A percentile compares a stretch with the other conserved stretches of the same genome.
Evolutionary conservation across 2,888 invertebrate genomes (phyloP).

Genomic region (Chouioia cunea): DNA sequence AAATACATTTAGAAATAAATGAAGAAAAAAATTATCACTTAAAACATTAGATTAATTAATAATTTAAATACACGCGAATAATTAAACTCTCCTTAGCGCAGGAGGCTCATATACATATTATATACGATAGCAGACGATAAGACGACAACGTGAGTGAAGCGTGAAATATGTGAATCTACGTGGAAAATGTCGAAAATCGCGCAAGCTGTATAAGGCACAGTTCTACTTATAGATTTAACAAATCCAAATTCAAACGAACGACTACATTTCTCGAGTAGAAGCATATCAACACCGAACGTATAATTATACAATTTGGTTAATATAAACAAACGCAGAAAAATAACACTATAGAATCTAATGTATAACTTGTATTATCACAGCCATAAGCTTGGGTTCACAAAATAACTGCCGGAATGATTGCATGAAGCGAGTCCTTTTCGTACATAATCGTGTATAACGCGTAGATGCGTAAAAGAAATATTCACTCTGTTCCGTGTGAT

Average conservation of each 20-base stretch:
- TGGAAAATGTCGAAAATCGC: conserved; percentile 24
- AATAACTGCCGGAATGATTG: conserved; percentile 18
- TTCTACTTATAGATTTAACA: conserved; percentile 25
- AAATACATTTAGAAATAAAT: conserved; percentile 56
- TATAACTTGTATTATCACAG: conserved; percentile 6
- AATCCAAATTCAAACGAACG: neutral
- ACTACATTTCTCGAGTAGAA: conserved; percentile 33
- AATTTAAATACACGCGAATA: conserved; percentile 20
- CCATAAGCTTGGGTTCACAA: neutral
- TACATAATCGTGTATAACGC: neutral
- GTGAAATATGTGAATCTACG: conserved; percentile 17
- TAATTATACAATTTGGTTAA: neutral
- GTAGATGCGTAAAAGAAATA: neutral
- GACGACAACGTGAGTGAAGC: conserved; percentile 15
- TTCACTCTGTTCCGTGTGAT: conserved; percentile 21
- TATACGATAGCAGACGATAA: conserved; percentile 25
- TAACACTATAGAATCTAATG: conserved; percentile 6
- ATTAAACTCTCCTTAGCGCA: conserved; percentile 40
- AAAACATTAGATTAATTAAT: conserved; percentile 51
- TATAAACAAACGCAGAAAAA: neutral
- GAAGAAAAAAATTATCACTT: conserved; percentile 54
- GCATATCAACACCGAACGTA: conserved; percentile 30
- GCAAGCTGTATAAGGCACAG: conserved; percentile 12
- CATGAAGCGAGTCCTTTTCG: conserved; percentile 14
- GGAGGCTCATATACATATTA: conserved; percentile 43